Evolutionary conservation across 1,140 invertebrate species (phyloP).

Genomic region (Penaeus chinensis): DNA sequence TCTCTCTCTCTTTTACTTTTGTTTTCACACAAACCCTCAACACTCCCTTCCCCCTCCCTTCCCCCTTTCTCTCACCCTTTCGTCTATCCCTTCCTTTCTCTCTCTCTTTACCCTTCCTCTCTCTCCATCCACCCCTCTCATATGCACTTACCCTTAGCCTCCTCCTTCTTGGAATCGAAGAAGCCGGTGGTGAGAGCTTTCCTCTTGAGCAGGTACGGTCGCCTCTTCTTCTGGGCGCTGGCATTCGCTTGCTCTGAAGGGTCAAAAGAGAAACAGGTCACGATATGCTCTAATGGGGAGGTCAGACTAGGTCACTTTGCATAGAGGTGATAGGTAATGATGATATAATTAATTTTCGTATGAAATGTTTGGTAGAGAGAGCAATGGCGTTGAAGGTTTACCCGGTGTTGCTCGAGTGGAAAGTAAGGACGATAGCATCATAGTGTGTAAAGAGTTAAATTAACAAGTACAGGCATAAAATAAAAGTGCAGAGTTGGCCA

Average conservation of each 20-base stretch:
- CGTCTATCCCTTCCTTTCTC: background rate
- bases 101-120: background rate
- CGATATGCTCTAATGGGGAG: background rate
- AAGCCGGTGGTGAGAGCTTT: constrained; percentile 87
- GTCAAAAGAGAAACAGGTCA: background rate
- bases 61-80: background rate
- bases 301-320: too few relatives aligned
- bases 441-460: too few relatives aligned
- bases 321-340: too few relatives aligned
- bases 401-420: too few relatives aligned
- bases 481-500: too few relatives aligned
- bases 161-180: constrained; percentile 78
- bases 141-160: constrained; percentile 75
- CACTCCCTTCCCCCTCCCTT: background rate
- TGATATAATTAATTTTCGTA: too few relatives aligned
- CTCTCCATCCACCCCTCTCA: constrained; percentile 77
- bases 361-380: too few relatives aligned
- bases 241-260: constrained; percentile 48
- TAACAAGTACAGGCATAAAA: too few relatives aligned
- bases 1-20: background rate
- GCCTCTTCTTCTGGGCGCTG: constrained; percentile 72
- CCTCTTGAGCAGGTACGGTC: constrained; percentile 81
- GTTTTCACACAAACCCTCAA: background rate
- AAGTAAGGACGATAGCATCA: too few relatives aligned
- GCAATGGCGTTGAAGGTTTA: too few relatives aligned